Evolutionary conservation across 2,113 vertebrate species (phyloP).

Genomic region (Corythornis cristatus): DNA sequence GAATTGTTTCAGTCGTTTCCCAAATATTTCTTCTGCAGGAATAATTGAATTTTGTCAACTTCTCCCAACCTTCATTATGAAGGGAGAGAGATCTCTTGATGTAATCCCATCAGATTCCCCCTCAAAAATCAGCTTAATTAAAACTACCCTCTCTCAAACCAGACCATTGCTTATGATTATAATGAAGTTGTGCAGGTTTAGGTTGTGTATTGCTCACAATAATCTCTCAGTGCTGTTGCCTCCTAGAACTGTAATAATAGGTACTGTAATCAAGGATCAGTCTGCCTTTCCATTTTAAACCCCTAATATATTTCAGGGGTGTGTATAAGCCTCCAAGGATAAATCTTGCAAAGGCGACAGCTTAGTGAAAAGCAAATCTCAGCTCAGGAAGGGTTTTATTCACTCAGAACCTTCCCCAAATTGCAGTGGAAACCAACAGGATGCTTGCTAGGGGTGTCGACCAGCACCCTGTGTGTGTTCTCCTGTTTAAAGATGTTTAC

Average conservation of each 20-base stretch:
- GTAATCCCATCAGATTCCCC: slow-evolving; percentile 26
- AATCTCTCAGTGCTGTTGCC: neutral
- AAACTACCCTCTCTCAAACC: slow-evolving; percentile 49
- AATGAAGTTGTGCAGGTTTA: slow-evolving; percentile 27
- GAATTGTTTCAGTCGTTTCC: slow-evolving; percentile 70
- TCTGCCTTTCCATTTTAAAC: neutral
- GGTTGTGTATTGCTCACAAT: neutral
- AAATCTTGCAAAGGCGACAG: neutral
- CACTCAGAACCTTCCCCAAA: neutral
- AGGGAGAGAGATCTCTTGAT: neutral
- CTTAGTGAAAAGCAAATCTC: neutral
- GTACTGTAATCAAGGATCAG: slow-evolving; percentile 35
- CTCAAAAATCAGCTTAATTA: slow-evolving; percentile 63
- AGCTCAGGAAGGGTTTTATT: neutral
- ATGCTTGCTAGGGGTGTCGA: neutral
- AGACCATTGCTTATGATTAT: neutral
- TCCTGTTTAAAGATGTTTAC: neutral
- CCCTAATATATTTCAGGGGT: neutral
- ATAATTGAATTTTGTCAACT: slow-evolving; percentile 66
- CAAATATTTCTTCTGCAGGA: slow-evolving; percentile 65
- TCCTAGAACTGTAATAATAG: neutral
- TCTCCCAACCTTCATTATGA: neutral
- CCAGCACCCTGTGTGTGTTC: neutral
- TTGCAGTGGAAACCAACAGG: neutral
- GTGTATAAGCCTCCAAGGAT: neutral